phyloP scores from a whole-genome alignment of 2,888 invertebrate genomes.

The Drosophila borealis region DNA sequence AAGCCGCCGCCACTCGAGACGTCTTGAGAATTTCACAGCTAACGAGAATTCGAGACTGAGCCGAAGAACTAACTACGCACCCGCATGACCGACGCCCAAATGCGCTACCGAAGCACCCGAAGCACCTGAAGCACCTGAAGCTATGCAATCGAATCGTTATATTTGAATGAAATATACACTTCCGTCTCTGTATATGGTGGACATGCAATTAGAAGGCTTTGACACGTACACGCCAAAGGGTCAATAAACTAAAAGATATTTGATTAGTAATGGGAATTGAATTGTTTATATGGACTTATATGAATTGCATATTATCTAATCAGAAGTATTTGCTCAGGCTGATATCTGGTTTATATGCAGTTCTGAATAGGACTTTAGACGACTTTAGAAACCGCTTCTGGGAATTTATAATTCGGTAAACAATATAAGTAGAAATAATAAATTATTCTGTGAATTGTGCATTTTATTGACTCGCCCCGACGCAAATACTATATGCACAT shows the following conservation, averaged over 20 bases:
- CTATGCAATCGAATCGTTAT: background rate
- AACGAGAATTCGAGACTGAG: conserved; percentile 5
- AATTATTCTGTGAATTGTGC: background rate
- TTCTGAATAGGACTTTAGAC: too few relatives aligned
- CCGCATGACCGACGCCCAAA: conserved; percentile 19
- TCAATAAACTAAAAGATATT: conserved; percentile 3
- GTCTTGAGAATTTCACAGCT: conserved; percentile 50
- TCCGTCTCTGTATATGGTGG: conserved; percentile 1
- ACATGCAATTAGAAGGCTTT: conserved; percentile 2
- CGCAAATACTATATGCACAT: too few relatives aligned
- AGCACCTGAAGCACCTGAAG: conserved; percentile 1
- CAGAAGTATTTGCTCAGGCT: background rate
- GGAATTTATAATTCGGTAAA: too few relatives aligned
- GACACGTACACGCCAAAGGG: conserved; percentile 6
- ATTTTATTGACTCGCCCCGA: background rate
- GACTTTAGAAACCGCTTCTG: too few relatives aligned
- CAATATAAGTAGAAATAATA: too few relatives aligned
- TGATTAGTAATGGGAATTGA: conserved; percentile 1
- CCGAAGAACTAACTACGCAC: conserved; percentile 26
- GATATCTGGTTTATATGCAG: too few relatives aligned
- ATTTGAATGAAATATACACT: background rate
- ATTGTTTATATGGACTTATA: background rate
- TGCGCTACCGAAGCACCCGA: conserved; percentile 34
- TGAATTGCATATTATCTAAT: conserved; percentile 6
- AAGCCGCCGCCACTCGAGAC: conserved; percentile 52